Evolutionary conservation across 64 coral and sea anemone species (phyloP).

Genomic region (Montipora efflorescens): DNA sequence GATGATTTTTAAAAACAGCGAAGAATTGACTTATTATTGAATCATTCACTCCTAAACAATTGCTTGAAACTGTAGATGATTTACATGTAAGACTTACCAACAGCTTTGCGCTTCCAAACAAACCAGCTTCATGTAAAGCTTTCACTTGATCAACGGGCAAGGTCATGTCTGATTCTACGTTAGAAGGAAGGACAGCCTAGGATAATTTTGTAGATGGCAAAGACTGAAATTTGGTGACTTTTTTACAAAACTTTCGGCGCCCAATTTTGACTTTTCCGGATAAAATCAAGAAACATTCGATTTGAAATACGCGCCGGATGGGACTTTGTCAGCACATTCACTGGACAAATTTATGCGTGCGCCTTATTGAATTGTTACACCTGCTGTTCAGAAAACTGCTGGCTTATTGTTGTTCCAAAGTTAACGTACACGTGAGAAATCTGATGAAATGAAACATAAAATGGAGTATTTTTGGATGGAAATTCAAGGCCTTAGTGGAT

Average conservation of each 20-base stretch:
- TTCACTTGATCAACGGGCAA: constrained; percentile 78
- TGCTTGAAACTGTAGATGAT: no score
- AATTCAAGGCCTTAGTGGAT: not conserved
- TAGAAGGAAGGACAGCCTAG: not conserved
- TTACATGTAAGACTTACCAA: constrained; percentile 41
- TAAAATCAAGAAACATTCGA: not conserved
- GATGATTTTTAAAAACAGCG: not conserved
- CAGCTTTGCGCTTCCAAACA: constrained; percentile 78
- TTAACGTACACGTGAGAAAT: not conserved
- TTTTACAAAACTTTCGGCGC: not conserved
- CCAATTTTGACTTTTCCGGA: not conserved
- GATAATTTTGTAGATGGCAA: not conserved
- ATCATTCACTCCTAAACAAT: no score
- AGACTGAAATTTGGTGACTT: not conserved
- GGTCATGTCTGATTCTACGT: constrained; percentile 5
- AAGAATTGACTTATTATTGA: not conserved
- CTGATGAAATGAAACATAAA: not conserved
- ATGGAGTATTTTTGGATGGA: constrained; percentile 3
- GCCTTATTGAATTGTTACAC: not conserved
- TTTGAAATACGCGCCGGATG: constrained; percentile 41
- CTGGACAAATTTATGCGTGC: not conserved
- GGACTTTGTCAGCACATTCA: not conserved
- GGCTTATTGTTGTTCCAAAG: not conserved
- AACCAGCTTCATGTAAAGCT: constrained; percentile 83
- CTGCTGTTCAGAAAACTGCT: not conserved